A percentile compares a stretch with the other conserved stretches of the same genome.
phyloP scores from a whole-genome alignment of 2,797 vertebrate genomes.

The Halcyon chelicuti region DNA sequence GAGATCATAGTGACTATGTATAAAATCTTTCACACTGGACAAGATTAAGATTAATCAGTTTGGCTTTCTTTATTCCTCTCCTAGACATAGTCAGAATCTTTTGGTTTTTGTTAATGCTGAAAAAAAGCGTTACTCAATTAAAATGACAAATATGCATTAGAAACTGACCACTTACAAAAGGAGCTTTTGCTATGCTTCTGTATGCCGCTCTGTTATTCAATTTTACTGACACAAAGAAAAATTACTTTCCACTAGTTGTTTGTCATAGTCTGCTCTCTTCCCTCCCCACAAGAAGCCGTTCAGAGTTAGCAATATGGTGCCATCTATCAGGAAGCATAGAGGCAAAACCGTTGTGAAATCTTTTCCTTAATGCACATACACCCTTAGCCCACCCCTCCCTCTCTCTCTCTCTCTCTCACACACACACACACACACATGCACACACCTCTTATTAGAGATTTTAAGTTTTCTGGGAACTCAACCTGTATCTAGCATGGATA shows the following conservation, averaged over 20 bases:
- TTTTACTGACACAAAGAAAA: slow-evolving; percentile 61
- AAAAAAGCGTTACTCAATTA: slow-evolving; percentile 22
- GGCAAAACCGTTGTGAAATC: background rate
- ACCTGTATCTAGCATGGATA: background rate
- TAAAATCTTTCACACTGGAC: slow-evolving; percentile 20
- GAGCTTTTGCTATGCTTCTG: slow-evolving; percentile 1
- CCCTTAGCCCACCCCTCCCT: background rate
- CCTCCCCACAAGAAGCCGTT: background rate
- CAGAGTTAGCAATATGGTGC: slow-evolving; percentile 16
- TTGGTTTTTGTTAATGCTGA: background rate
- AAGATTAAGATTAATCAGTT: slow-evolving; percentile 41
- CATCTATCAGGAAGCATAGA: slow-evolving; percentile 38
- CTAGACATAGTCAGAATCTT: background rate
- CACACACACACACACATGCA: background rate
- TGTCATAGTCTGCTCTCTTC: slow-evolving; percentile 29
- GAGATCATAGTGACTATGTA: background rate
- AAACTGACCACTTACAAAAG: slow-evolving; percentile 41
- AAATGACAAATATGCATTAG: slow-evolving; percentile 47
- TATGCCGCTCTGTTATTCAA: slow-evolving; percentile 10
- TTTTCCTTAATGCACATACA: background rate
- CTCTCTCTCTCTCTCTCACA: background rate
- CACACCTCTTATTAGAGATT: background rate
- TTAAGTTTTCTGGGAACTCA: background rate
- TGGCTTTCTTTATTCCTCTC: background rate
- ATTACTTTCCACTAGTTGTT: slow-evolving; percentile 31